phyloP scores from a whole-genome alignment of 2,797 vertebrate species.

The Bufotes viridis region DNA sequence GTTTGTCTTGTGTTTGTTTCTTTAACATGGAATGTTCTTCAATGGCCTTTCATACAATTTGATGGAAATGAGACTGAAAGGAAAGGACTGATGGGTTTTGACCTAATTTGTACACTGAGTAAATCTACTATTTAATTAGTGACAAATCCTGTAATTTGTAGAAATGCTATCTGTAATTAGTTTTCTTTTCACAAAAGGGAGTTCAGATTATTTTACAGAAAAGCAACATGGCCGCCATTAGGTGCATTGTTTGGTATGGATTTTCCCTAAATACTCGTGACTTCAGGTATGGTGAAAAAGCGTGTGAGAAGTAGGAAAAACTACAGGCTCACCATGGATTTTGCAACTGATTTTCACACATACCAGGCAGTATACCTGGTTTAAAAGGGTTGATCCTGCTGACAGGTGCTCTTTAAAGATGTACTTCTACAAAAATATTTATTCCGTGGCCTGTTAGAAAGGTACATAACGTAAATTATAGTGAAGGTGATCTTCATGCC shows the following conservation, averaged over 20 bases:
- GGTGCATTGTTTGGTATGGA: neutral
- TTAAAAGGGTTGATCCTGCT: too few relatives aligned
- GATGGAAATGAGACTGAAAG: too few relatives aligned
- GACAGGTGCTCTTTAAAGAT: too few relatives aligned
- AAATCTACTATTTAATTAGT: constrained; percentile 2
- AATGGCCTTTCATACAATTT: too few relatives aligned
- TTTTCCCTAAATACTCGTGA: neutral
- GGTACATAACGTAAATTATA: too few relatives aligned
- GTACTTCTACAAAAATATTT: too few relatives aligned
- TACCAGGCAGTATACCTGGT: too few relatives aligned
- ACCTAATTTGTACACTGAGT: neutral
- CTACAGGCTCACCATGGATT: too few relatives aligned
- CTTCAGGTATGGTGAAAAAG: neutral
- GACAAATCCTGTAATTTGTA: neutral
- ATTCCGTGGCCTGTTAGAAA: too few relatives aligned
- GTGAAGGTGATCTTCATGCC: too few relatives aligned
- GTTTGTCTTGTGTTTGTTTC: neutral
- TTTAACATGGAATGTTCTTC: neutral
- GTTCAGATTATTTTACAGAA: neutral
- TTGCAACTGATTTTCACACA: too few relatives aligned
- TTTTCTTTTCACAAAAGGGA: neutral
- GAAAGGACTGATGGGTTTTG: neutral
- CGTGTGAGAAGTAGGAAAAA: too few relatives aligned
- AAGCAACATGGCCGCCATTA: neutral
- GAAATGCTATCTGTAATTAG: neutral